Base-by-base conservation (phyloP, 2,888 invertebrate genomes). In the Agonopterix arenella region DNA sequence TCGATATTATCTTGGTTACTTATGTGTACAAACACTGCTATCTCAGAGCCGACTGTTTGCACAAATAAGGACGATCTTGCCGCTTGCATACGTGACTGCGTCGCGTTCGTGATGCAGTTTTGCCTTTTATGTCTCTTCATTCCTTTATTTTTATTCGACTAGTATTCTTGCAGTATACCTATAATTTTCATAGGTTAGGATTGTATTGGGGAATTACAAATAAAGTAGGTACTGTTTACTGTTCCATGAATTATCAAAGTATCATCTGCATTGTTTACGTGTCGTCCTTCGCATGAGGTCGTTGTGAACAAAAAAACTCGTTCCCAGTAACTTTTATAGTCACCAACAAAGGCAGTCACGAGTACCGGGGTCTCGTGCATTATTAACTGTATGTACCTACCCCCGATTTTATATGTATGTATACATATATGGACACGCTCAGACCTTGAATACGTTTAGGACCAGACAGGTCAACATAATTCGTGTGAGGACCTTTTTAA, bases 11-110 rank as follows among this genome's bases (percentile, higher is more conserved):
- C 83, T 72, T 60, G 66, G 68, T 73, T 77, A 76, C 76, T 74
- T 79, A 73, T 63, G 66, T 67, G 61, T 68, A 70, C 76, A 80
- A 78, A 83, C 79, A 54, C 74, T 73, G 75, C 80, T 85, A 86
- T 86, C 85, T 76, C 52, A 49, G 55, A 66, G 60, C 59, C 44
- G 63, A 68, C 66, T 85, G 82, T 84, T 83, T 84, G 84, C 78
- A 76, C 81, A 82, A 81, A 83, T 78, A 83, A 69, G 77, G 81
- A 67, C 71, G 70, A 68, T 70, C 74, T 71, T 62, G 69, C 67
- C 59, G 67, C 60, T 60, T 60, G 69, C 66, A 72, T 75, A 77
- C 79, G 80, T 79, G 80, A 77, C 78, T 76, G 58, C 50, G 16
- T 44, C 18, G 10, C 18, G 41, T n/a, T 47, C 13, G 36, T 36